A percentile compares a stretch with the other conserved stretches of the same genome.
phyloP scores from a whole-genome alignment of 2,888 invertebrate species.

The Rhagium mordax region DNA sequence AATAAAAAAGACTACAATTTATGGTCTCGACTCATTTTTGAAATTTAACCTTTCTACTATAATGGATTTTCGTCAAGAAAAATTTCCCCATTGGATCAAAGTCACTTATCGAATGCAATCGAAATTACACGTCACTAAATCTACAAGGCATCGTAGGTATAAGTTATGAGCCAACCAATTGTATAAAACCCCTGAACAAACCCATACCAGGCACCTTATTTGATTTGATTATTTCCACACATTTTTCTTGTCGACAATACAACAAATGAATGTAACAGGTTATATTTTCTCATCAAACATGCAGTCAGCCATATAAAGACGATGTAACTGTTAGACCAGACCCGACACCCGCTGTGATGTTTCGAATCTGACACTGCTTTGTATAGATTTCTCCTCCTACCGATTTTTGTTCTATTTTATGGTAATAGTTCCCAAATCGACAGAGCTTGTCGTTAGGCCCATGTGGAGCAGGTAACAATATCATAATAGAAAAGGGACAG shows the following conservation, averaged over 20 bases:
- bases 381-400: not conserved
- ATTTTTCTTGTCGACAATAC: not conserved
- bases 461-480: not conserved
- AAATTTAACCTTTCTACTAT: no score
- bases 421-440: not conserved
- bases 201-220: no score
- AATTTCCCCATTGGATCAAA: no score
- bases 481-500: no score
- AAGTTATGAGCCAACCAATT: no score
- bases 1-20: no score
- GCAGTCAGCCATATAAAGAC: not conserved
- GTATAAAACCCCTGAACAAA: no score
- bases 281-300: not conserved
- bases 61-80: no score
- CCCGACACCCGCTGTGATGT: not conserved
- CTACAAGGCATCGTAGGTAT: no score
- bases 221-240: not conserved
- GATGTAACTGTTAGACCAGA: not conserved
- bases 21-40: no score
- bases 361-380: not conserved
- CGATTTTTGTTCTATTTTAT: not conserved
- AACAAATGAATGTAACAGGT: constrained; percentile 17
- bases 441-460: not conserved
- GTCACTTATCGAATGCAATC: no score
- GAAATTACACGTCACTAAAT: no score